Percentiles rank a stretch among this genome's conserved stretches.
Conservation (phyloP, 2,888 invertebrate genomes). For the Uloborus plumipes region DNA sequence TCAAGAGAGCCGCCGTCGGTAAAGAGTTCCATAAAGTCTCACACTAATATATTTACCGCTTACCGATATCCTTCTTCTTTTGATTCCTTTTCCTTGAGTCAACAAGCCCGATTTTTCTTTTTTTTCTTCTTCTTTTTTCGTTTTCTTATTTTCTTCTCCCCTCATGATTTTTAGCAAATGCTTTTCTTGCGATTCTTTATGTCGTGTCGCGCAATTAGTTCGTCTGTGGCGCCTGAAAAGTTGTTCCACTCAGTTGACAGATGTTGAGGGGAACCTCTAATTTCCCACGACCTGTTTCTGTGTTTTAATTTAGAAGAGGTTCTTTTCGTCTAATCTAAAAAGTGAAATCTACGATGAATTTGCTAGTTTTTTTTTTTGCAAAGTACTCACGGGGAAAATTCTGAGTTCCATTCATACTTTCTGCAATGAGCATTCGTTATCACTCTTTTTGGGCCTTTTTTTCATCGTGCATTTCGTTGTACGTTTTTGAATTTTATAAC, state of each 20-base stretch:
- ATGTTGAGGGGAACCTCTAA: constrained; percentile 27
- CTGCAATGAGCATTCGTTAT: too few species aligned
- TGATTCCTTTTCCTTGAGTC: constrained; percentile 5
- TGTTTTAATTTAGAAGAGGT: constrained; percentile 1
- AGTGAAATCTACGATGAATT: too few species aligned
- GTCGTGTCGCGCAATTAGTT: constrained; percentile 54
- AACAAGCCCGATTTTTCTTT: constrained; percentile 9
- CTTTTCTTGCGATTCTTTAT: constrained; percentile 49
- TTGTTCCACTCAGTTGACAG: constrained; percentile 40
- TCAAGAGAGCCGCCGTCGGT: constrained; percentile 35
- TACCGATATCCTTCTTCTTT: constrained; percentile 1
- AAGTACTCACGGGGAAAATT: too few species aligned
- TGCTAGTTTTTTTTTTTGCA: too few species aligned
- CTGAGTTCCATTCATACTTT: too few species aligned
- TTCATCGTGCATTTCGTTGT: too few species aligned
- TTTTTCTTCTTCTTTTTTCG: background rate
- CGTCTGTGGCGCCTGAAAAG: constrained; percentile 36
- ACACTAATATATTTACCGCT: constrained; percentile 26
- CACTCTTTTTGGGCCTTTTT: too few species aligned
- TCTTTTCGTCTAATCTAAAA: too few species aligned
- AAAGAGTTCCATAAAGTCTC: constrained; percentile 42
- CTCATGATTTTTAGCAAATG: too few species aligned
- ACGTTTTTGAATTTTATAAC: too few species aligned
- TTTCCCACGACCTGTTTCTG: constrained; percentile 39
- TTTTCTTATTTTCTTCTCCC: background rate